Conservation (phyloP, 2,113 vertebrate species). For the Monopterus albus region DNA sequence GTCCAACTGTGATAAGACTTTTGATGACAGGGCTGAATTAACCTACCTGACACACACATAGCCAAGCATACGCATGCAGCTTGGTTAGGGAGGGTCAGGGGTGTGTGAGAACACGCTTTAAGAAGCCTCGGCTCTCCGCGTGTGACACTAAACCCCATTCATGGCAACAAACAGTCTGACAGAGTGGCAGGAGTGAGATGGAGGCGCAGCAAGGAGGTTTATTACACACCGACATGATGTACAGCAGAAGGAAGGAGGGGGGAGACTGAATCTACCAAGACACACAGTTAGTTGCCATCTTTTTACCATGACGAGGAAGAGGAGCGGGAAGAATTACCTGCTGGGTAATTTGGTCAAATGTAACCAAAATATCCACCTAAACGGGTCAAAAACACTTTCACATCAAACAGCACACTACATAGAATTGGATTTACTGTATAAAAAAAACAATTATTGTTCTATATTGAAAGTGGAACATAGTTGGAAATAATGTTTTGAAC, state of each 20-base stretch:
- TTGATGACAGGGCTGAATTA: constrained; percentile 75
- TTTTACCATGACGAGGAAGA: background rate
- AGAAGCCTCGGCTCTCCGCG: constrained; percentile 62
- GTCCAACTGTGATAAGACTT: constrained; percentile 80
- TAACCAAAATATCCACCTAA: constrained; percentile 1
- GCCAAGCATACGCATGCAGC: constrained; percentile 58
- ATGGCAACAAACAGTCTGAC: constrained; percentile 73
- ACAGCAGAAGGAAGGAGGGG: constrained; percentile 45
- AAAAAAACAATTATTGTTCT: background rate
- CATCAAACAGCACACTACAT: background rate
- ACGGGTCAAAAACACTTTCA: constrained; percentile 6
- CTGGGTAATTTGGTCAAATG: background rate
- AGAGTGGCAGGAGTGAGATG: constrained; percentile 45
- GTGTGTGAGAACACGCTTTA: constrained; percentile 76
- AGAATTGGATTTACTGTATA: background rate
- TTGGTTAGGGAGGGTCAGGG: constrained; percentile 60
- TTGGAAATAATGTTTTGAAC: too few relatives aligned
- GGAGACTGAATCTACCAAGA: constrained; percentile 42
- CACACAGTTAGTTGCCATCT: constrained; percentile 42
- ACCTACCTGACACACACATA: constrained; percentile 77
- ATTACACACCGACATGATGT: constrained; percentile 65
- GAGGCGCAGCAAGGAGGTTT: constrained; percentile 57
- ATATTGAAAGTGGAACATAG: background rate
- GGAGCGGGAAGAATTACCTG: constrained; percentile 6
- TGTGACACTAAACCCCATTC: constrained; percentile 82